Base-by-base conservation (phyloP, 2,888 invertebrate genomes). In the Lumbricus terrestris region DNA sequence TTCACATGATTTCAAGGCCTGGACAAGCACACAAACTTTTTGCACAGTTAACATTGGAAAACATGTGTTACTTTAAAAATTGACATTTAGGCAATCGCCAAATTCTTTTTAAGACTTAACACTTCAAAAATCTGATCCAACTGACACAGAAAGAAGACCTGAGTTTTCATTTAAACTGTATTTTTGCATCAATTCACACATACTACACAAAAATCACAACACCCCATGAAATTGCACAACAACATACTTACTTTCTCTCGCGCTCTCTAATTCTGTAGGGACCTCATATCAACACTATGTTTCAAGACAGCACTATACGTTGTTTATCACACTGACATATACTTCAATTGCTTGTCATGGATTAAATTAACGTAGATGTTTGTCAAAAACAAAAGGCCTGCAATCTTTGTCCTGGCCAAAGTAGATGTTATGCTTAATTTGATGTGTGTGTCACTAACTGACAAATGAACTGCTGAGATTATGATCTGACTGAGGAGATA, bases 281-380 rank as follows among this genome's bases (percentile, higher is more conserved):
- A 69, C 69, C 69, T 69, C n/a, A 8, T 69, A n/a, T 69, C 11
- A 69, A 69, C 29, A 69, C 8, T 69, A 69, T 4, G 69, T n/a
- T 11, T 69, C 29, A 69, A 29, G 69, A 69, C 69, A 8, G n/a
- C 69, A 69, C 69, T n/a, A 69, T 69, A 69, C 29, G 29, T 18
- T n/a, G n/a, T 69, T 69, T 69, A 69, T 69, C 69, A 69, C 69
- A 69, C 69, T n/a, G n/a, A 69, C 69, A 69, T n/a, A 69, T 69
- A 85, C 23, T 34, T 85, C 85, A 37, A 85, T 85, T 85, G 85
- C 85, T 85, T 85, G 85, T 85, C 85, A 85, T 85, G 85, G 85
- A 85, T 85, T 37, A 85, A 69, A 35, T 37, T 35, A 23, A 83
- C 34, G 33, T 83, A 83, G 83, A 85, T 85, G 85, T 85, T 85